These are phyloP conservation scores for Carposina sasakii DNA, from an alignment of 1,140 invertebrate species.

Conservation along the genomic window DNA sequence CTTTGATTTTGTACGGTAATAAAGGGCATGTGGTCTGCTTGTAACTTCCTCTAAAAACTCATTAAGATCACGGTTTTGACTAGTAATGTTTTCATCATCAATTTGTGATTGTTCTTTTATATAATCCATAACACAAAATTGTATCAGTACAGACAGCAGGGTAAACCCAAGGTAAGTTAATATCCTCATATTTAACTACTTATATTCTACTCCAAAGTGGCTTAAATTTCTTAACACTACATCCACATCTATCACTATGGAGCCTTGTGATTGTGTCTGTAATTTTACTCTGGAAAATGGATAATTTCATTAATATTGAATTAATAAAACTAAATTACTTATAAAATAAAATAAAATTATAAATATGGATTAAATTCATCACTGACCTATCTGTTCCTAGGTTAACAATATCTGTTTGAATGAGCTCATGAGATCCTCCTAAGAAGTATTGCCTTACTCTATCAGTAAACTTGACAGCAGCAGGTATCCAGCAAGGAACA, in stretches of 20 bases:
- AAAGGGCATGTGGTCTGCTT: constrained; percentile 46
- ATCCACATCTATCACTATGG: constrained; percentile 79
- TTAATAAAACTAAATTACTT: too few relatives aligned
- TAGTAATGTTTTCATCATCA: constrained; percentile 19
- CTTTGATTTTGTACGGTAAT: constrained; percentile 33
- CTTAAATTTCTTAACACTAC: constrained; percentile 86
- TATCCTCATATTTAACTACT: constrained; percentile 61
- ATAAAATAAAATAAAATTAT: too few relatives aligned
- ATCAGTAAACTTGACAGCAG: constrained; percentile 77
- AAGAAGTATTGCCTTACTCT: constrained; percentile 80
- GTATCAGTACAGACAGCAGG: constrained; percentile 48
- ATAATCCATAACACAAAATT: constrained; percentile 60
- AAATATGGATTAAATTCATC: constrained; percentile 7
- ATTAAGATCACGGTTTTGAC: constrained; percentile 22
- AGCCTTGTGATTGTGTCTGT: constrained; percentile 84
- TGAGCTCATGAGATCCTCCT: constrained; percentile 80
- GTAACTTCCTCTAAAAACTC: constrained; percentile 32
- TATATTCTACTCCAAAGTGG: constrained; percentile 85
- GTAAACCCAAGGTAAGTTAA: constrained; percentile 55
- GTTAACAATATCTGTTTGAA: constrained; percentile 80
- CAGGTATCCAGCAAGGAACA: constrained; percentile 91
- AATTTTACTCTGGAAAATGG: constrained; percentile 77
- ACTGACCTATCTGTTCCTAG: constrained; percentile 77
- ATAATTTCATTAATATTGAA: not conserved
- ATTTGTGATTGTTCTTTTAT: constrained; percentile 35